Evolutionary conservation across 2,888 invertebrate species (phyloP).

Genomic region (Agrotis segetum): DNA sequence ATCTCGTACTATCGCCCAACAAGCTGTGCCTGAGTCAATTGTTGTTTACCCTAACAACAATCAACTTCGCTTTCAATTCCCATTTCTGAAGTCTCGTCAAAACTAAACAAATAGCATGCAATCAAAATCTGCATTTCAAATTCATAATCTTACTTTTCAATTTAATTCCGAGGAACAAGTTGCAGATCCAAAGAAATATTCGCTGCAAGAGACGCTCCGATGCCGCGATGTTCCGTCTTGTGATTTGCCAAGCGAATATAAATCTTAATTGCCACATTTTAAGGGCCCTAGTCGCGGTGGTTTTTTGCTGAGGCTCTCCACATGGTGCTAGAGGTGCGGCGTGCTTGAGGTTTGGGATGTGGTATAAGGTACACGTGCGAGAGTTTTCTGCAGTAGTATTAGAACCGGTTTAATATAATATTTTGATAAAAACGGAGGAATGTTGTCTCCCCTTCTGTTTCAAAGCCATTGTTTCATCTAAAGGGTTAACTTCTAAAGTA

Average conservation of each 20-base stretch:
- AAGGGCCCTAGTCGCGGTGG: constrained; percentile 83
- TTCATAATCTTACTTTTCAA: constrained; percentile 81
- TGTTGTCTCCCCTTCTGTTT: no score
- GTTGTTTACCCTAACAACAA: neutral
- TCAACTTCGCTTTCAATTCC: neutral
- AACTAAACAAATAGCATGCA: constrained; percentile 51
- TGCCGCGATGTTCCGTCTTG: constrained; percentile 78
- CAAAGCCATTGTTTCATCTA: no score
- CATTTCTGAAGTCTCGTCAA: neutral
- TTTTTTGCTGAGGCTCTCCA: constrained; percentile 77
- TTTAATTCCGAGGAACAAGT: constrained; percentile 81
- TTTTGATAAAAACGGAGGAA: no score
- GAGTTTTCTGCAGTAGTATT: neutral
- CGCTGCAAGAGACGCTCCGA: constrained; percentile 73
- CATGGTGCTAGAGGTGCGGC: constrained; percentile 75
- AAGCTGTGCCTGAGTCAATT: neutral
- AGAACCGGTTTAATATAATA: no score
- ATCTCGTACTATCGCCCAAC: neutral
- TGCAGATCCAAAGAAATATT: constrained; percentile 81
- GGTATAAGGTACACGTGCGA: constrained; percentile 61
- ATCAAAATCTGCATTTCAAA: constrained; percentile 65
- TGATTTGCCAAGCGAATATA: constrained; percentile 86
- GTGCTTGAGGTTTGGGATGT: constrained; percentile 74
- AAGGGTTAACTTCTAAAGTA: no score
- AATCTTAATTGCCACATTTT: constrained; percentile 85